These are phyloP conservation scores for Perognathus longimembris DNA, from an alignment of 2,113 vertebrate genomes.

Conservation along the genomic window DNA sequence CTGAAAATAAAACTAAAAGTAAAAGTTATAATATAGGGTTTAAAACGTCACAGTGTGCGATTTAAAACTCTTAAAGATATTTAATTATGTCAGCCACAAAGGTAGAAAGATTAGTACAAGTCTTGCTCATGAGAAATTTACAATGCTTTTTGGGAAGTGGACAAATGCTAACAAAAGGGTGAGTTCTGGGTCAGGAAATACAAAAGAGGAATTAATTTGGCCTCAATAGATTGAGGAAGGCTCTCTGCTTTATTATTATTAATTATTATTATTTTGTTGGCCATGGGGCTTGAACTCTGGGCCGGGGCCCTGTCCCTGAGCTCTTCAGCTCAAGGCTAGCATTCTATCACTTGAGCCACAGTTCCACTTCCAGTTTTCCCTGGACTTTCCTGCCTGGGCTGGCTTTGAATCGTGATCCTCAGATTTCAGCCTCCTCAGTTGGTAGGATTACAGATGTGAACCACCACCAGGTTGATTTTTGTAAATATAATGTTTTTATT, in stretches of 20 bases:
- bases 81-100: neutral
- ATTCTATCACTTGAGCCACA: too few relatives aligned
- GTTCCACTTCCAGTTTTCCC: too few relatives aligned
- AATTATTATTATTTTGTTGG: too few relatives aligned
- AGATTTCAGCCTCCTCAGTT: too few relatives aligned
- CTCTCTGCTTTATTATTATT: neutral
- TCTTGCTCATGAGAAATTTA: neutral
- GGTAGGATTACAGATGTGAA: too few relatives aligned
- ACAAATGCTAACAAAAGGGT: neutral
- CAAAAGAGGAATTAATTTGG: constrained; percentile 16
- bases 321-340: too few relatives aligned
- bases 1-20: constrained; percentile 34
- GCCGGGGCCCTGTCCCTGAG: too few relatives aligned
- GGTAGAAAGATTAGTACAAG: neutral
- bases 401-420: too few relatives aligned
- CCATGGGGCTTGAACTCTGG: too few relatives aligned
- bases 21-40: neutral
- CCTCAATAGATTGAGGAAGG: neutral
- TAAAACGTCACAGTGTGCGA: neutral
- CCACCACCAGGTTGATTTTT: too few relatives aligned
- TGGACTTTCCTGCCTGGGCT: too few relatives aligned
- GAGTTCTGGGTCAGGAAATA: neutral
- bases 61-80: neutral
- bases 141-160: neutral
- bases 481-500: too few relatives aligned